These are phyloP conservation scores for Drosophila elegans DNA, from an alignment of 1,140 invertebrate species.

Conservation along the genomic window DNA sequence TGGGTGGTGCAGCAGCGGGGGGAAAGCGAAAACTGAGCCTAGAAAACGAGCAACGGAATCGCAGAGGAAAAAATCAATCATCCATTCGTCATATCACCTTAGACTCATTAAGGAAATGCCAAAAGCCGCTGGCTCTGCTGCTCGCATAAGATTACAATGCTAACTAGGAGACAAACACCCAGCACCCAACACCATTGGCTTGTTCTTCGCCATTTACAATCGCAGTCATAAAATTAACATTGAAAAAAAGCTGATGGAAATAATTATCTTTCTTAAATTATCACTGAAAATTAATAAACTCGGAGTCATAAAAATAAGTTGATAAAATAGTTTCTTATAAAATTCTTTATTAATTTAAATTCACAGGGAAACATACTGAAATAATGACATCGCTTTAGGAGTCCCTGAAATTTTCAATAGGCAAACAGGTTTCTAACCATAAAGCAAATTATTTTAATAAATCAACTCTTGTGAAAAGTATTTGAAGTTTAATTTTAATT, in stretches of 20 bases:
- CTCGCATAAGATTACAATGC: slow-evolving; percentile 48
- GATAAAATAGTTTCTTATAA: too few relatives aligned
- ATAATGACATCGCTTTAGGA: too few relatives aligned
- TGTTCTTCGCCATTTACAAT: neutral
- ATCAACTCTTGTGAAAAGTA: too few relatives aligned
- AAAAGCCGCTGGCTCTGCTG: slow-evolving; percentile 39
- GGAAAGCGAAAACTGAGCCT: slow-evolving; percentile 16
- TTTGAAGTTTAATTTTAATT: too few relatives aligned
- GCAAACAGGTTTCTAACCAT: too few relatives aligned
- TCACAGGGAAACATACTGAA: too few relatives aligned
- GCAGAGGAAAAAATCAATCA: slow-evolving; percentile 74
- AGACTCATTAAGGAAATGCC: slow-evolving; percentile 74
- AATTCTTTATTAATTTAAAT: too few relatives aligned
- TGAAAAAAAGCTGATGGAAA: neutral
- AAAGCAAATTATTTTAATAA: neutral
- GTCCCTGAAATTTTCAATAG: too few relatives aligned
- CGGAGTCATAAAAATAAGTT: too few relatives aligned
- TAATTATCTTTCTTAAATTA: neutral
- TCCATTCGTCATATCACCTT: slow-evolving; percentile 81
- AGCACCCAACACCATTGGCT: neutral
- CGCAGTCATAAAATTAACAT: neutral
- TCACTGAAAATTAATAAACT: too few relatives aligned
- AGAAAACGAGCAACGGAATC: slow-evolving; percentile 39
- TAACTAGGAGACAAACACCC: slow-evolving; percentile 19
- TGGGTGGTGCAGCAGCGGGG: neutral